Evolutionary conservation across 2,797 vertebrate species (phyloP), one percentile per base, ranked within the genome.

Genomic region (Nannoperca australis): DNA sequence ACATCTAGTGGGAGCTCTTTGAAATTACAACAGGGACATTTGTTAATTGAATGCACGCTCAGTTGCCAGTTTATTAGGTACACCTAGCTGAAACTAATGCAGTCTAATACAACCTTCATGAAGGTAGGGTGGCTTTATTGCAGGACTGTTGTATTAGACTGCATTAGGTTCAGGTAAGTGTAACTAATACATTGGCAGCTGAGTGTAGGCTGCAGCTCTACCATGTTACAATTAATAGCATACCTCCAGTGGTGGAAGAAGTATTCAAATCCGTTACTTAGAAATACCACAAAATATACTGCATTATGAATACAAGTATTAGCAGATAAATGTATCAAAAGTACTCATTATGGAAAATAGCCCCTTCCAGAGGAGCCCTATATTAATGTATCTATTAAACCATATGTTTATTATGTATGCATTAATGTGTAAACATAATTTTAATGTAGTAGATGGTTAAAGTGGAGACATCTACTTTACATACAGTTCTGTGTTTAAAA

Each of bases 1-100:
- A 83, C 94, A 91, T 89, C 95, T 93, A 82, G 94, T 94, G 95
- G 91, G 17, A 7, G 34, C 7, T n/a, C 17, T 53, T 1, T 22
- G 8, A 30, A 68, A 81, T 58, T 70, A 42, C 66, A 78, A 0
- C 45, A 2, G 0, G 36, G 5, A 22, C 14, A 18, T 50, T 7
- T 64, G 18, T 55, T 8, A 30, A 32, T 56, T 6, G 14, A 18
- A 30, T 24, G 1, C 38, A 1, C 30, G 5, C 10, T 32, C 22
- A 22, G 30, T 3, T 40, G 27, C 5, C 58, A 58, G 15, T 70
- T 18, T 0, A 59, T 58, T 5, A 22, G 5, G 0, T 14, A 6
- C 47, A 42, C 11, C 5, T 22, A 22, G 10, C 17, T 18, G 2
- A 24, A 22, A n/a, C 5, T 32, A 54, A 30, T 4, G 15, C n/a